Percentiles rank a stretch among this genome's conserved stretches.
phyloP scores from a whole-genome alignment of 2,797 vertebrate genomes.

The Mareca penelope region DNA sequence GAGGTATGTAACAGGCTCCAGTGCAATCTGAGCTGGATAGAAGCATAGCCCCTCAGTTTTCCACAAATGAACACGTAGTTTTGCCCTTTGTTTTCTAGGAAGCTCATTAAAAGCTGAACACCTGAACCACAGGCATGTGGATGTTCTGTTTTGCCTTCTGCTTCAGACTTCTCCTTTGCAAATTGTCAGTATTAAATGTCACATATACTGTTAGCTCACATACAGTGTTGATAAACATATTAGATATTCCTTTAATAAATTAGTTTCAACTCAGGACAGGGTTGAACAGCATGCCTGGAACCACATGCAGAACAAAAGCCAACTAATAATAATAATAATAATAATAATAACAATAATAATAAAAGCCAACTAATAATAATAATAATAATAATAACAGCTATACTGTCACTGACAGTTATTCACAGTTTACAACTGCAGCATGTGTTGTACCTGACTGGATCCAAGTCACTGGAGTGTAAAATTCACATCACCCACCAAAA shows the following conservation, averaged over 20 bases:
- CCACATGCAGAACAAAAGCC: neutral
- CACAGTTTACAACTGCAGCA: neutral
- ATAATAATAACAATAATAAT: neutral
- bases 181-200: neutral
- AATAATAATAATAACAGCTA: neutral
- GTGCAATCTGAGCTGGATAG: neutral
- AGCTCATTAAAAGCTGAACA: neutral
- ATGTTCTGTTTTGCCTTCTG: neutral
- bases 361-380: too few relatives aligned
- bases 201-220: neutral
- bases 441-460: accelerated
- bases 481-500: neutral
- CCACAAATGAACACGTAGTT: neutral
- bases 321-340: neutral
- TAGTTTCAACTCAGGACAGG: neutral
- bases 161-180: neutral
- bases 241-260: neutral
- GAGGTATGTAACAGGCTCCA: neutral
- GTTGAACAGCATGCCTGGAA: neutral
- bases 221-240: neutral
- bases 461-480: neutral
- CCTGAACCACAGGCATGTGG: neutral
- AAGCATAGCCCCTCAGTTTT: neutral
- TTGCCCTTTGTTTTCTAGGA: neutral
- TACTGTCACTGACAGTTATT: neutral